Conservation (phyloP, 2,797 vertebrate species). For the Notolabrus celidotus region DNA sequence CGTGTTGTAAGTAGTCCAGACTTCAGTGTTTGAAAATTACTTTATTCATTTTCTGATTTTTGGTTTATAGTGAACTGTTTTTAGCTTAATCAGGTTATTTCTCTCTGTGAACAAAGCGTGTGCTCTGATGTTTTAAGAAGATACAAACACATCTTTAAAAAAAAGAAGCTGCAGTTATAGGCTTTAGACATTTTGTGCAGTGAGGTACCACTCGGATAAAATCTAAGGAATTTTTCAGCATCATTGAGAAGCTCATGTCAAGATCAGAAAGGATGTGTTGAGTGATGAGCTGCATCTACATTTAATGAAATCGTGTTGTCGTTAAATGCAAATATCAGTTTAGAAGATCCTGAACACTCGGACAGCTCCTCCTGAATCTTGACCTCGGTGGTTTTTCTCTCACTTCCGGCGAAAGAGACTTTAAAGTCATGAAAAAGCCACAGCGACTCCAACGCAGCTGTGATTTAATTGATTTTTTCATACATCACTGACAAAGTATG, state of each 20-base stretch:
- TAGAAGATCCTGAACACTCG: background rate
- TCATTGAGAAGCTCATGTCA: too few species aligned
- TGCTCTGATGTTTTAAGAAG: too few species aligned
- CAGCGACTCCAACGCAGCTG: conserved; percentile 86
- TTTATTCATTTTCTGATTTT: background rate
- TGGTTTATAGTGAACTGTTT: background rate
- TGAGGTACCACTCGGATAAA: too few species aligned
- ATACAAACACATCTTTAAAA: too few species aligned
- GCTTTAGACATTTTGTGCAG: too few species aligned
- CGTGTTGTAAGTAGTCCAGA: background rate
- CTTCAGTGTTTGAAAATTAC: background rate
- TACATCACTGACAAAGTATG: conserved; percentile 92
- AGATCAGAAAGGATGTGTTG: too few species aligned
- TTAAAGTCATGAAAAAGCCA: conserved; percentile 83
- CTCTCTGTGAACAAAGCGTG: background rate
- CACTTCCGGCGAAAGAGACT: conserved; percentile 38
- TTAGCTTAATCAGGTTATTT: background rate
- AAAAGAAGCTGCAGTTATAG: too few species aligned
- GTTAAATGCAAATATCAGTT: too few species aligned
- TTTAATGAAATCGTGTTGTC: too few species aligned
- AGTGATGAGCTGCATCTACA: too few species aligned
- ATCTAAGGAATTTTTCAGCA: too few species aligned
- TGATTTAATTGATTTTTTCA: conserved; percentile 94
- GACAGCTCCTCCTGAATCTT: conserved; percentile 16
- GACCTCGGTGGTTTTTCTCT: conserved; percentile 64